Percentiles rank a stretch among this genome's conserved stretches.
These are phyloP conservation scores for Rambutsinella grinnellia DNA, from an alignment of 2,888 invertebrate genomes.

Conservation along the genomic window DNA sequence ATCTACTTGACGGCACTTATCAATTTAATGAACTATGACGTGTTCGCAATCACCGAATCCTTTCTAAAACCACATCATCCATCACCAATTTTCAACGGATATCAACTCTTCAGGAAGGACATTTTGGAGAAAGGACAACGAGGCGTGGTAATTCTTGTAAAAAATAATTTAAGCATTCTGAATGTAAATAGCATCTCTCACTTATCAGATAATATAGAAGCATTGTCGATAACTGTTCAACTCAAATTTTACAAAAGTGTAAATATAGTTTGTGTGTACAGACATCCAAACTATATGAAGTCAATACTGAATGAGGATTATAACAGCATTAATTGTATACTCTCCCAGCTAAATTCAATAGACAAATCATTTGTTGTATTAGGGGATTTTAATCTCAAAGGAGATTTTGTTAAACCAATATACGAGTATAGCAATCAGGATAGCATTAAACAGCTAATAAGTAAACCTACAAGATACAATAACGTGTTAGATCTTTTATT, in stretches of 20 bases:
- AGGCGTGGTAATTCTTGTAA: neutral
- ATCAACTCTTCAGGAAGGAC: neutral
- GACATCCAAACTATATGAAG: conserved; percentile 1
- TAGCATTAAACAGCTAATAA: neutral
- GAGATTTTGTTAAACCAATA: neutral
- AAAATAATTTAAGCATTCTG: neutral
- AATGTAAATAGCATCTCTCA: neutral
- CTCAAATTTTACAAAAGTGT: neutral
- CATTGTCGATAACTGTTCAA: neutral
- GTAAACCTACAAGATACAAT: conserved; percentile 2
- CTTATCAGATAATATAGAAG: conserved; percentile 1
- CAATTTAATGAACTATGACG: neutral
- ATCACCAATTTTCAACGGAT: neutral
- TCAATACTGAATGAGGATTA: neutral
- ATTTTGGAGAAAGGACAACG: neutral
- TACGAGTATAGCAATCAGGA: neutral
- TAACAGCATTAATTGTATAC: neutral
- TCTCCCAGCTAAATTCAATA: neutral
- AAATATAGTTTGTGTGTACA: neutral
- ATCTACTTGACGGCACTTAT: too few species aligned
- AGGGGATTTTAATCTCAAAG: neutral
- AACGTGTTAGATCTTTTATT: conserved; percentile 6
- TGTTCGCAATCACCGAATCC: neutral
- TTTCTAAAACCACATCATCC: neutral
- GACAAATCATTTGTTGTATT: neutral